Evolutionary conservation across 53 echinoderm and acorn worm species (phyloP), one percentile per base, ranked within the genome.

Genomic region (Echinarachnius parma): DNA sequence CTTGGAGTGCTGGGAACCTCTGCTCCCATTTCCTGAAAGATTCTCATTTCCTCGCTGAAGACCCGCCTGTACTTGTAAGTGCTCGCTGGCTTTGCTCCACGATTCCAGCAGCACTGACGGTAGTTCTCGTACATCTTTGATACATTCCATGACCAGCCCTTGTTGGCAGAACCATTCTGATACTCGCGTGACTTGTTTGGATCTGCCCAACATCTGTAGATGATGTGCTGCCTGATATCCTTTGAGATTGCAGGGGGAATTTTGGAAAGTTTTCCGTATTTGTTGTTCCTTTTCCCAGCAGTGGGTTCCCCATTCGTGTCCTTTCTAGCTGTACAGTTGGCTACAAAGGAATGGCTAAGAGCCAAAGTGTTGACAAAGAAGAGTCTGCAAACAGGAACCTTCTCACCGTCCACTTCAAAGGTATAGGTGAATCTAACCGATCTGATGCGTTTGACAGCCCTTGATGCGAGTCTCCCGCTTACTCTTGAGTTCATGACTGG

Each of bases 201-300:
- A 53, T 69, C 70, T 53, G 70, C 70, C 70, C 70, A 69, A 21
- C 70, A 69, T 34, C 53, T 50, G 70, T 69, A 69, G 36, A 69
- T 69, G 70, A 69, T 69, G 36, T 69, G 70, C 70, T 69, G 70
- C 34, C 53, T 53, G 53, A 69, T 53, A 15, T 69, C 70, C 24
- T 69, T 53, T 23, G 70, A 52, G 26, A 53, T 33, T 14, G 53
- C 70, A 11, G 53, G 52, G 33, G 70, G 70, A 34, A 69, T 30
- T 36, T 69, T 69, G 13, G 70, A 52, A 32, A 69, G 53, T 10
- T 52, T 53, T 21, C 70, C 34, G 24, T 24, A 53, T 24, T 33
- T 53, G 53, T 53, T 69, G 18, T 5, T 66, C n/a, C n/a, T n/a
- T 26, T 69, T 69, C 13, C 4, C 70, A 20, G 66, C 46, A 53